Percentiles rank a stretch among this genome's conserved stretches.
phyloP scores from a whole-genome alignment of 2,113 vertebrate genomes.

The Dicentrarchus labrax region DNA sequence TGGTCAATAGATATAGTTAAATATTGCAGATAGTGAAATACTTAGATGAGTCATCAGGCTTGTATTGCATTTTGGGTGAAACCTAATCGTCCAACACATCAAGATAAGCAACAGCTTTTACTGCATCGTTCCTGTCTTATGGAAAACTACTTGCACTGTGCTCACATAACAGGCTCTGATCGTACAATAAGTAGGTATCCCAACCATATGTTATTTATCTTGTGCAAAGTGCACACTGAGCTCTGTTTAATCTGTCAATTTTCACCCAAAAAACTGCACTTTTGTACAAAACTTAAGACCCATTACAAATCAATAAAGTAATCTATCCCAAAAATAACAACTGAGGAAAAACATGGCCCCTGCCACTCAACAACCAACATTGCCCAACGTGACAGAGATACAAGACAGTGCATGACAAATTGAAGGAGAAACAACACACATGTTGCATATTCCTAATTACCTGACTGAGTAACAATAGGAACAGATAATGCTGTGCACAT shows the following conservation, averaged over 20 bases:
- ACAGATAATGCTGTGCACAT: conserved; percentile 5
- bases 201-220: background rate
- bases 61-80: background rate
- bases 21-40: background rate
- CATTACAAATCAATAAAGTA: conserved; percentile 3
- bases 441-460: background rate
- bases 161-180: background rate
- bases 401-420: background rate
- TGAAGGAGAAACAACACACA: background rate
- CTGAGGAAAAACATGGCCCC: background rate
- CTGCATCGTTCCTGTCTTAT: background rate
- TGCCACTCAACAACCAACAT: background rate
- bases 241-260: background rate
- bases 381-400: background rate
- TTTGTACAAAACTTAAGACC: background rate
- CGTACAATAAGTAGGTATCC: background rate
- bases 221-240: background rate
- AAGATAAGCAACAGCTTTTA: background rate
- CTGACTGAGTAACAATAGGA: background rate
- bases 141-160: background rate
- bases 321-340: background rate
- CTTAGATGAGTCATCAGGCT: background rate
- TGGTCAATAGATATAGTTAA: background rate
- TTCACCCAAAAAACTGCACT: background rate
- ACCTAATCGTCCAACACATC: background rate